Evolutionary conservation across 2,113 vertebrate species (phyloP).

Genomic region (Eulemur macaco): DNA sequence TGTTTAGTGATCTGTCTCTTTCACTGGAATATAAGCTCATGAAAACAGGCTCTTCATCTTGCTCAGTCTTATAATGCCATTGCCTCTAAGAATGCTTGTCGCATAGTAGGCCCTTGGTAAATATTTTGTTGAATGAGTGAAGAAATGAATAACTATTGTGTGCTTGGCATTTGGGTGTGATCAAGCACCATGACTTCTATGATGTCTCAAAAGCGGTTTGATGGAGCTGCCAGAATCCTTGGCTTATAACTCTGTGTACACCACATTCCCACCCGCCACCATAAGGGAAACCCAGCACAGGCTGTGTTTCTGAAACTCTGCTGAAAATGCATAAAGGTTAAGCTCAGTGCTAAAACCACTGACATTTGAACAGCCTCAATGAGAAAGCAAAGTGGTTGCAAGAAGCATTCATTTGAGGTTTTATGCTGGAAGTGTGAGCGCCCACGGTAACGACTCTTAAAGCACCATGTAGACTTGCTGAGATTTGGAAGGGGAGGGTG

Average conservation of each 20-base stretch:
- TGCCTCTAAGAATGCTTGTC: background rate
- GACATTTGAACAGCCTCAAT: slow-evolving; percentile 82
- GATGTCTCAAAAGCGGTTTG: slow-evolving; percentile 11
- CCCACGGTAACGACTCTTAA: slow-evolving; percentile 60
- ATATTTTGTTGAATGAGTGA: background rate
- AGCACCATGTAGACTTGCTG: background rate
- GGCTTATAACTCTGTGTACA: slow-evolving; percentile 7
- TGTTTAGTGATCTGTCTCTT: background rate
- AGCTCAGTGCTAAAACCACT: slow-evolving; percentile 80
- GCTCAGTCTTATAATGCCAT: background rate
- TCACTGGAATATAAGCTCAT: background rate
- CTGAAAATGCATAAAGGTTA: slow-evolving; percentile 79
- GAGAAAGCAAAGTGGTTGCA: slow-evolving; percentile 73
- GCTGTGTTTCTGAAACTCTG: slow-evolving; percentile 67
- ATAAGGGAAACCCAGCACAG: slow-evolving; percentile 62
- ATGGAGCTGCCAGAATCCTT: background rate
- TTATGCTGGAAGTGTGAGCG: slow-evolving; percentile 74
- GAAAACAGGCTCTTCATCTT: background rate
- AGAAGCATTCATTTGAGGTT: slow-evolving; percentile 68
- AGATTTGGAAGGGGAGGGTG: background rate
- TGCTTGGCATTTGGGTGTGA: background rate
- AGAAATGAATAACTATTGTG: background rate
- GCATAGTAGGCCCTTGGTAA: background rate
- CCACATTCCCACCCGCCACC: slow-evolving; percentile 45
- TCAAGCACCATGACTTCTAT: background rate